Evolutionary conservation across 2,888 invertebrate species (phyloP).

Genomic region (Drosophila algonquin): DNA sequence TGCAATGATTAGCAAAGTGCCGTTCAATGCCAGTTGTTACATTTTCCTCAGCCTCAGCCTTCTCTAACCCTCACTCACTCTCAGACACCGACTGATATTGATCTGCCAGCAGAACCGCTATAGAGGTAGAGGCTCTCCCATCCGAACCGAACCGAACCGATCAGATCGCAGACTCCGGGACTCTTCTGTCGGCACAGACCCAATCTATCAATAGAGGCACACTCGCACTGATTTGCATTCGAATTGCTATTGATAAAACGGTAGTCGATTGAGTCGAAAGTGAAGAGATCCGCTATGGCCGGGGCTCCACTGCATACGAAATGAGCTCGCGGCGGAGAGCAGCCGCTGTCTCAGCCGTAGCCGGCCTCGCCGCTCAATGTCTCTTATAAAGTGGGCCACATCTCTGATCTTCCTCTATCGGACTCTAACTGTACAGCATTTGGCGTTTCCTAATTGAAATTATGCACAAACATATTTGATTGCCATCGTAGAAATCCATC

Average conservation of each 20-base stretch:
- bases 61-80: constrained; percentile 3
- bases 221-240: constrained; percentile 72
- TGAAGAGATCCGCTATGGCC: constrained; percentile 71
- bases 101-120: constrained; percentile 58
- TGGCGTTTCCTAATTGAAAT: constrained; percentile 64
- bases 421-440: constrained; percentile 57
- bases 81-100: constrained; percentile 22
- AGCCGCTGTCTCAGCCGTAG: constrained; percentile 1
- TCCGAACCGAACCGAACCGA: constrained; percentile 19
- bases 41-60: constrained; percentile 17
- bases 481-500: constrained; percentile 41
- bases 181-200: neutral
- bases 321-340: constrained; percentile 37
- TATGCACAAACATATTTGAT: constrained; percentile 39
- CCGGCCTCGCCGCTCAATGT: neutral
- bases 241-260: constrained; percentile 77
- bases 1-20: constrained; percentile 72
- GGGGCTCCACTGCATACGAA: constrained; percentile 63
- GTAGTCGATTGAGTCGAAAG: constrained; percentile 72
- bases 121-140: constrained; percentile 5
- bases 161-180: constrained; percentile 29
- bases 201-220: constrained; percentile 2
- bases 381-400: constrained; percentile 62
- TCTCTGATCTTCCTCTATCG: constrained; percentile 15
- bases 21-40: constrained; percentile 58